Conservation (phyloP, 2,113 vertebrate species). For the Neolamprologus brichardi region DNA sequence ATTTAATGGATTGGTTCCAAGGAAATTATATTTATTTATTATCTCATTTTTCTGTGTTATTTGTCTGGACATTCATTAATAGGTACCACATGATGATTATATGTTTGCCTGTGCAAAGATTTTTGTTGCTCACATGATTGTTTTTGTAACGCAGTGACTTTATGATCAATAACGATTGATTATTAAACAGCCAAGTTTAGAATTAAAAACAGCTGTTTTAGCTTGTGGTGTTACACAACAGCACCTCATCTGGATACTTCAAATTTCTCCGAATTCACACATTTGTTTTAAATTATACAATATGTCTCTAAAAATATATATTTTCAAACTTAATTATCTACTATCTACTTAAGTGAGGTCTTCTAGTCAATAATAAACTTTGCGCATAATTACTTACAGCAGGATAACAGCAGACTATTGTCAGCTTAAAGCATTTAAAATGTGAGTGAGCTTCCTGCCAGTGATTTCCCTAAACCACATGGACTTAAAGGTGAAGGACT, state of each 20-base stretch:
- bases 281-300: background rate
- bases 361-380: background rate
- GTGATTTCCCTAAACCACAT: background rate
- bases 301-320: background rate
- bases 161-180: background rate
- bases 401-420: background rate
- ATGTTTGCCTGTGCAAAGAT: background rate
- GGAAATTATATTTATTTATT: background rate
- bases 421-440: background rate
- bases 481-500: background rate
- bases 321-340: background rate
- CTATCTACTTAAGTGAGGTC: background rate
- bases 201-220: background rate
- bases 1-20: background rate
- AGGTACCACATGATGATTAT: background rate
- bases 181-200: background rate
- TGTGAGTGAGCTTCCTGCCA: background rate
- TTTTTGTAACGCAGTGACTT: background rate
- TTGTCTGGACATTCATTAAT: background rate
- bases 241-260: background rate
- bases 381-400: background rate
- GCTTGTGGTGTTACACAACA: background rate
- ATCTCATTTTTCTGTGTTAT: background rate
- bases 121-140: background rate
- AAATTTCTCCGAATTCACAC: background rate